A percentile compares a stretch with the other conserved stretches of the same genome.
These are phyloP conservation scores for Turdus rufiventris DNA, from an alignment of 2,113 vertebrate genomes.

Conservation along the genomic window DNA sequence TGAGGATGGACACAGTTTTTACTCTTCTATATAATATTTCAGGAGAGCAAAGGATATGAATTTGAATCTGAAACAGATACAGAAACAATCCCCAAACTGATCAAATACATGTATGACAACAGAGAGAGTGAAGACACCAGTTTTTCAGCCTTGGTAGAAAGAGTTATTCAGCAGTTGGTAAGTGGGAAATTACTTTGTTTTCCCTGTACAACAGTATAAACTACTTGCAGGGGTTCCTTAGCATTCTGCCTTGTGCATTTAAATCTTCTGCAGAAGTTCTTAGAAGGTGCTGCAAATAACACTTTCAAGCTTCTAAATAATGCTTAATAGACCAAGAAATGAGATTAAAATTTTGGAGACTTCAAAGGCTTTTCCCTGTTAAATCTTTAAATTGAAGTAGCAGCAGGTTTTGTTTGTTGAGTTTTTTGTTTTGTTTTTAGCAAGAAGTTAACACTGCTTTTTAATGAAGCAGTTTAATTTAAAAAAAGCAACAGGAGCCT, in stretches of 20 bases:
- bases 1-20: neutral
- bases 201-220: neutral
- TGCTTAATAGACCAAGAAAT: slow-evolving; percentile 4
- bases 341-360: neutral
- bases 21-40: neutral
- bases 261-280: neutral
- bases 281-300: neutral
- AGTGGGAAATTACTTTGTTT: slow-evolving; percentile 50
- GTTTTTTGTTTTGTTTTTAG: neutral
- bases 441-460: neutral
- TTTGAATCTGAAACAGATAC: slow-evolving; percentile 98
- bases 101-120: slow-evolving; percentile 96
- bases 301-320: neutral
- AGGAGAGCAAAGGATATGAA: slow-evolving; percentile 92
- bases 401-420: neutral
- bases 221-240: neutral
- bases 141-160: slow-evolving; percentile 90
- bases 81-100: slow-evolving; percentile 93
- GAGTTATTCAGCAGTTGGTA: slow-evolving; percentile 93
- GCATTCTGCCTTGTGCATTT: neutral
- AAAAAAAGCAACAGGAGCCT: neutral
- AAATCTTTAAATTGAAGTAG: neutral
- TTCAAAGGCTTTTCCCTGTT: neutral
- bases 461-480: neutral
- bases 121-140: slow-evolving; percentile 81